Base-by-base conservation (phyloP, 1,140 invertebrate genomes). In the Elysia chlorotica region DNA sequence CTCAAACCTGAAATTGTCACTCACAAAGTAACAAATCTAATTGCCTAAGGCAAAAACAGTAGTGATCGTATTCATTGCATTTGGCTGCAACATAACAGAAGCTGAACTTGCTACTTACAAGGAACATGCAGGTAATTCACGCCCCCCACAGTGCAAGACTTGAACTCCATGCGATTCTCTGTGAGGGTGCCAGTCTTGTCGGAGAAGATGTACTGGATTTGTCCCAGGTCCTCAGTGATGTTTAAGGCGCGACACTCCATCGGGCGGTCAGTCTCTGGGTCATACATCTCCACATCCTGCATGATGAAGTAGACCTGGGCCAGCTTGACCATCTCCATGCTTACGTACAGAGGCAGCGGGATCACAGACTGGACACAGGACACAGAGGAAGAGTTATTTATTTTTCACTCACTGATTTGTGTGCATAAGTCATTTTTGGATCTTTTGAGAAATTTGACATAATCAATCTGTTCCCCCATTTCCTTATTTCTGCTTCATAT, bases 131-230 rank as follows among this genome's bases (percentile, higher is more conserved):
- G 81, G 73, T 96, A 98, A 87, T 98, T 96, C 5, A 93, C 91
- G 0, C 95, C 96, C 31, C 91, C 93, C 19, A 99, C 93, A 0
- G 93, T 92, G 85, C 96, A 98, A 61, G 93, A 89, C 77, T 85
- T 88, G 86, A 99, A 99, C 72, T 97, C 91, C 97, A 99, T 99
- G 87, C 96, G 94, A 85, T 99, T 99, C 87, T 99, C 96, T 10
- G 97, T 99, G 23, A 99, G 88, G 2, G 97, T 99, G 5, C 97
- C 97, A 1, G 97, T 99, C 87, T 99, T 99, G 85, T 99, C 97
- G 14, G 95, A 98, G 89, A 99, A 98, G 59, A 99, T 91, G 84
- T 98, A 98, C 82, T 96, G 93, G 33, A 99, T 92, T 78, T 97
- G 96, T 2, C 97, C 97, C 59, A 99, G 89, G 87, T 99, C 96